Evolutionary conservation across 2,888 invertebrate genomes (phyloP).

Genomic region (Crioceris asparagi): DNA sequence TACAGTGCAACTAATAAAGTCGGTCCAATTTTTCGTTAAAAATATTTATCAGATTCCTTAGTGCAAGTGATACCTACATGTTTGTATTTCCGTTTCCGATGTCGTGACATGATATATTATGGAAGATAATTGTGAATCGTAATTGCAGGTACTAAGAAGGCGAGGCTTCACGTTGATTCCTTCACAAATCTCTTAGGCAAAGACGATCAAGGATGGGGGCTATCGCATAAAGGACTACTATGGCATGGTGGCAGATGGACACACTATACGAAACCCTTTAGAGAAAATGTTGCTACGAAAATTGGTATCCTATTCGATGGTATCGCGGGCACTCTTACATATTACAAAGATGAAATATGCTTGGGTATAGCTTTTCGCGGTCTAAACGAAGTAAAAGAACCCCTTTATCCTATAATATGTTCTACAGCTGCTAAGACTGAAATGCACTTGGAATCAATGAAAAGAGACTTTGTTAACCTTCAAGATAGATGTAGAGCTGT

Average conservation of each 20-base stretch:
- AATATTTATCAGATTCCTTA: no score
- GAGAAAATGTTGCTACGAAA: conserved; percentile 56
- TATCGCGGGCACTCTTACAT: conserved; percentile 55
- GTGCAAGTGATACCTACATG: no score
- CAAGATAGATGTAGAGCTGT: conserved; percentile 57
- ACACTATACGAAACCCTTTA: conserved; percentile 55
- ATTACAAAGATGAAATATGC: conserved; percentile 57
- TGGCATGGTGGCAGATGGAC: conserved; percentile 57
- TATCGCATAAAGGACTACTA: conserved; percentile 60
- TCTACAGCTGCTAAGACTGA: conserved; percentile 68
- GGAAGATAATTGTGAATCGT: background rate
- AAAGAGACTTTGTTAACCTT: conserved; percentile 53
- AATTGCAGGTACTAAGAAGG: conserved; percentile 25
- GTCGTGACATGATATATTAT: no score
- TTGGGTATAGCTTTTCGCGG: conserved; percentile 62
- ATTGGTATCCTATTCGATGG: conserved; percentile 61
- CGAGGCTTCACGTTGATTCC: conserved; percentile 50
- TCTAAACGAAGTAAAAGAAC: conserved; percentile 49
- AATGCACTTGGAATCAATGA: conserved; percentile 51
- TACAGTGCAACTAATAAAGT: no score
- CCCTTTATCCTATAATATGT: conserved; percentile 57
- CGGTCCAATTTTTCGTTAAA: no score
- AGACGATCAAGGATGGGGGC: conserved; percentile 58
- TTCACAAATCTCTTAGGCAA: conserved; percentile 64
- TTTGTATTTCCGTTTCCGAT: no score